phyloP scores from a whole-genome alignment of 1,140 invertebrate species.

The Drosophila lacteicornis region DNA sequence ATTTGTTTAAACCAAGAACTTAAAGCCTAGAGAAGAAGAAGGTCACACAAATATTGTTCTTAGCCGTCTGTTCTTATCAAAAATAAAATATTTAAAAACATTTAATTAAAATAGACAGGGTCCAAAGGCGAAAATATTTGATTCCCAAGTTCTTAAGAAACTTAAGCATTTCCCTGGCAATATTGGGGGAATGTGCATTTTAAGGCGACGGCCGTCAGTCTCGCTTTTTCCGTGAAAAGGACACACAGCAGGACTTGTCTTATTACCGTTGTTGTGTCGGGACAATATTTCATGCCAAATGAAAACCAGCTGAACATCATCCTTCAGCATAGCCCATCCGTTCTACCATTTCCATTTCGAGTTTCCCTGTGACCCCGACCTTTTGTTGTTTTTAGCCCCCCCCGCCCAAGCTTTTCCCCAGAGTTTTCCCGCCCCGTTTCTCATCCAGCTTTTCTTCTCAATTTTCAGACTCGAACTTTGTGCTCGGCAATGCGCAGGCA shows the following conservation, averaged over 20 bases:
- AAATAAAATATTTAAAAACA: background rate
- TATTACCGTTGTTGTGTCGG: conserved; percentile 44
- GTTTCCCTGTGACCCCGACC: background rate
- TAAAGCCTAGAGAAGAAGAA: too few relatives aligned
- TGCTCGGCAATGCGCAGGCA: conserved; percentile 98
- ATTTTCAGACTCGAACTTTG: conserved; percentile 97
- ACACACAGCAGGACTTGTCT: conserved; percentile 42
- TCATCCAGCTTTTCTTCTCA: conserved; percentile 59
- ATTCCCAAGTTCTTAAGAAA: background rate
- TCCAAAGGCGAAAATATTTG: background rate
- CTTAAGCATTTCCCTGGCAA: conserved; percentile 13
- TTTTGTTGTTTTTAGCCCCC: background rate
- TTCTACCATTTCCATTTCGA: conserved; percentile 19
- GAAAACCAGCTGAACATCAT: conserved; percentile 47
- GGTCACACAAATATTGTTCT: background rate
- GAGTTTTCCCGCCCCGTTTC: background rate
- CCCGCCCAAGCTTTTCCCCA: background rate
- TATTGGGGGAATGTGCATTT: conserved; percentile 26
- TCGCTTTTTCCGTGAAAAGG: conserved; percentile 14
- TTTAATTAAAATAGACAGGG: background rate
- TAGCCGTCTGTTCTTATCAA: background rate
- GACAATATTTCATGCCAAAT: conserved; percentile 61
- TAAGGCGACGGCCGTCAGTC: conserved; percentile 9
- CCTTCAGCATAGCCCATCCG: conserved; percentile 20
- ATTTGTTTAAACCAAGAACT: too few relatives aligned